Percentiles rank a stretch among this genome's conserved stretches.
These are phyloP conservation scores for Pangasianodon gigas DNA, from an alignment of 2,113 vertebrate species.

Conservation along the genomic window DNA sequence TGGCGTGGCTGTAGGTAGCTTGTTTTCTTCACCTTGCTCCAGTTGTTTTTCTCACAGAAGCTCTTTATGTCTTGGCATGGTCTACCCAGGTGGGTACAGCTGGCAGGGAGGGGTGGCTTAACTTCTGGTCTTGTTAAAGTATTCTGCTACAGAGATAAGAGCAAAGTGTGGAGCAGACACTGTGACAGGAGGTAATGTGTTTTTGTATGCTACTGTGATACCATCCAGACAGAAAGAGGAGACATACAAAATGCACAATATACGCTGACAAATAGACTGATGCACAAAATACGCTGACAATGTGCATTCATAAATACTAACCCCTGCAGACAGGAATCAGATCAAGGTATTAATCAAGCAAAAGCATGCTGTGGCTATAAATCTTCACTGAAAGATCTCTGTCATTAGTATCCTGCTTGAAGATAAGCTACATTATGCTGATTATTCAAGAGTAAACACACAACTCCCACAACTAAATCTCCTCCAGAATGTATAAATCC, in stretches of 20 bases:
- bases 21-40: constrained; percentile 32
- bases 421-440: not conserved
- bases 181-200: constrained; percentile 47
- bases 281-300: not conserved
- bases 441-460: constrained; percentile 40
- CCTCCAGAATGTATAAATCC: constrained; percentile 29
- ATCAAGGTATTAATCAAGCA: constrained; percentile 35
- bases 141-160: constrained; percentile 35
- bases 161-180: constrained; percentile 21
- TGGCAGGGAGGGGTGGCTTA: constrained; percentile 17
- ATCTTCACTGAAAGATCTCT: not conserved
- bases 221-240: constrained; percentile 3
- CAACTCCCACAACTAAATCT: constrained; percentile 22
- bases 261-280: not conserved
- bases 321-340: constrained; percentile 27
- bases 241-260: not conserved
- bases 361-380: constrained; percentile 29
- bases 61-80: constrained; percentile 31
- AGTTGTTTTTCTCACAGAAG: constrained; percentile 38
- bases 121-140: constrained; percentile 26
- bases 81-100: not conserved
- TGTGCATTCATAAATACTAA: not conserved
- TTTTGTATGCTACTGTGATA: constrained; percentile 33
- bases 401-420: constrained; percentile 28
- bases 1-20: constrained; percentile 17